Evolutionary conservation across 1,140 invertebrate genomes (phyloP).

Genomic region (Reticulitermes speratus): DNA sequence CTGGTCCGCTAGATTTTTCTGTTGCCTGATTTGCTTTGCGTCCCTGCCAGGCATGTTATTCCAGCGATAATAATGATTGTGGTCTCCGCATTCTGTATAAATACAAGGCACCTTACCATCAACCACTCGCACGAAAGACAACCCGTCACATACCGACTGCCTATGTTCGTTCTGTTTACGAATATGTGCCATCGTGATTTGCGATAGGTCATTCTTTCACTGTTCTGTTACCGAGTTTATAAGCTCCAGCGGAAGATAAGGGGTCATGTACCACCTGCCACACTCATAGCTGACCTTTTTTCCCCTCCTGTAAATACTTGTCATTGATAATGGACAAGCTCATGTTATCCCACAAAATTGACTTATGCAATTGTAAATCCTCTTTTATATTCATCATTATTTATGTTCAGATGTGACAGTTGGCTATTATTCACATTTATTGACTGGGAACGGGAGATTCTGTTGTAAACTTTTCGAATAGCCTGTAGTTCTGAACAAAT

Average conservation of each 20-base stretch:
- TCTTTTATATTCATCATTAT: not conserved
- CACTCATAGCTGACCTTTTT: not conserved
- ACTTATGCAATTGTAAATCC: constrained; percentile 10
- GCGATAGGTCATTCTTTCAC: not conserved
- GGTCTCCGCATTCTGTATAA: not conserved
- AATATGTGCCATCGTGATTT: not conserved
- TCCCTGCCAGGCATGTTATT: not conserved
- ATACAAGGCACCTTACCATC: not conserved
- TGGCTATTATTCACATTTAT: not conserved
- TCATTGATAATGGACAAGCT: not conserved
- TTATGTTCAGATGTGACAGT: not conserved
- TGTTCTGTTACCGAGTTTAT: not conserved
- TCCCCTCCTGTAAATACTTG: not conserved
- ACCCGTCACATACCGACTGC: not conserved
- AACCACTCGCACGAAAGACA: not conserved
- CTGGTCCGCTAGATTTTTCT: not conserved
- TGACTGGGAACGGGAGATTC: not conserved
- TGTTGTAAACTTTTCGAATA: not conserved
- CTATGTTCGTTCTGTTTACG: too few species aligned
- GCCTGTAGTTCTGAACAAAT: not conserved
- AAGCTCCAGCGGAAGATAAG: not conserved
- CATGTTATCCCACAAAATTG: not conserved
- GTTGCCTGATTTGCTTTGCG: too few species aligned
- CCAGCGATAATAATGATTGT: not conserved
- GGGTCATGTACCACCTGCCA: not conserved